A percentile compares a stretch with the other conserved stretches of the same genome.
Conservation (phyloP, 2,113 vertebrate genomes). For the Hiodon alosoides region DNA sequence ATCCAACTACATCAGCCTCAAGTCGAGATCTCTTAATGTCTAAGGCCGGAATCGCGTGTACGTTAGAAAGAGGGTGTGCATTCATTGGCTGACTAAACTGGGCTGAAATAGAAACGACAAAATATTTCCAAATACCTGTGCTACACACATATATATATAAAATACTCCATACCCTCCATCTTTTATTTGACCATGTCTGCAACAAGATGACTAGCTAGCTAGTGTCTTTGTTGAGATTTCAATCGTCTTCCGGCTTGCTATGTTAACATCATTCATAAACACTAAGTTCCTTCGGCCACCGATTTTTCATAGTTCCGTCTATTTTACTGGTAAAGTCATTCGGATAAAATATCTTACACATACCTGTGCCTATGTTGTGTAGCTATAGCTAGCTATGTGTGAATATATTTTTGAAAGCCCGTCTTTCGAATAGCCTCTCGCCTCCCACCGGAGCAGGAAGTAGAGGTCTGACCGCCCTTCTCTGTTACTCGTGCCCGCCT, state of each 20-base stretch:
- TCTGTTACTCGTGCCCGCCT: neutral
- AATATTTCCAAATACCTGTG: too few relatives aligned
- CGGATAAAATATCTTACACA: neutral
- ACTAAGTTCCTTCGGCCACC: neutral
- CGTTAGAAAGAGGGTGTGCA: too few relatives aligned
- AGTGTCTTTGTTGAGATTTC: conserved; percentile 20
- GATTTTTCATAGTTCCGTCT: neutral
- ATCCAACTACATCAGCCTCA: too few relatives aligned
- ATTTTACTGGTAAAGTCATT: neutral
- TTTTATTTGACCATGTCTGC: conserved; percentile 1
- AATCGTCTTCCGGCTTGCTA: neutral
- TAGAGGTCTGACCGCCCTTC: conserved; percentile 7
- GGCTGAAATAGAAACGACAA: too few relatives aligned
- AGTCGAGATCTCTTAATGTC: too few relatives aligned
- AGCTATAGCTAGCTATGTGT: conserved; percentile 10
- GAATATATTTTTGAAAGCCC: conserved; percentile 17
- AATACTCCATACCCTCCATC: neutral
- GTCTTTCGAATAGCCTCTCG: conserved; percentile 19
- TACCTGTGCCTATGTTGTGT: conserved; percentile 20
- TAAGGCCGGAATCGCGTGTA: too few relatives aligned
- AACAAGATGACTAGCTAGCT: neutral
- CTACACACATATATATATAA: too few relatives aligned
- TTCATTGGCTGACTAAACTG: too few relatives aligned
- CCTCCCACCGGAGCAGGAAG: conserved; percentile 28
- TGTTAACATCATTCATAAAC: neutral